These are phyloP conservation scores for Eupelmus urozonus DNA, from an alignment of 2,888 invertebrate species.

Conservation along the genomic window DNA sequence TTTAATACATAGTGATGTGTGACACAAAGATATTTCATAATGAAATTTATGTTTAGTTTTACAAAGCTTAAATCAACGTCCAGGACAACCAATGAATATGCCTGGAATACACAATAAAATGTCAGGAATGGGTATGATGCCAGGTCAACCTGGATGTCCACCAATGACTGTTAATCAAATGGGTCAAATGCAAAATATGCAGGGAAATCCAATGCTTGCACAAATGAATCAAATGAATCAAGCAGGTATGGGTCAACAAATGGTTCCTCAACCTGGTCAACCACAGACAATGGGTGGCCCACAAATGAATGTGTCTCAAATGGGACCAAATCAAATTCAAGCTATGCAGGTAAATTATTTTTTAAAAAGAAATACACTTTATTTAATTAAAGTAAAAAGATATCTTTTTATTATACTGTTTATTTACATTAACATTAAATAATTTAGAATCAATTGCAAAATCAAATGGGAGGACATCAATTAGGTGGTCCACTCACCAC, in stretches of 20 bases:
- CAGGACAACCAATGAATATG: constrained; percentile 80
- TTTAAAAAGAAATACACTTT: background rate
- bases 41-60: too few species aligned
- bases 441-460: constrained; percentile 72
- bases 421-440: background rate
- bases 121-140: constrained; percentile 77
- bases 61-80: constrained; percentile 87
- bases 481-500: constrained; percentile 71
- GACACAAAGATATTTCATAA: background rate
- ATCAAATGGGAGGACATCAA: constrained; percentile 73
- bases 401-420: background rate
- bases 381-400: background rate
- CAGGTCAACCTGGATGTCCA: constrained; percentile 76
- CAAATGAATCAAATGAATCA: constrained; percentile 76
- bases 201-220: constrained; percentile 78
- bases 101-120: constrained; percentile 81
- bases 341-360: constrained; percentile 71
- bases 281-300: constrained; percentile 68
- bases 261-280: constrained; percentile 72
- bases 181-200: constrained; percentile 79
- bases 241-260: constrained; percentile 73
- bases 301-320: constrained; percentile 70
- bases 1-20: background rate
- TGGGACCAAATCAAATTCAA: constrained; percentile 72
- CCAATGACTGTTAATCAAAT: constrained; percentile 76